These are phyloP conservation scores for Cygnus buccinator DNA, from an alignment of 2,113 vertebrate genomes.

Conservation along the genomic window DNA sequence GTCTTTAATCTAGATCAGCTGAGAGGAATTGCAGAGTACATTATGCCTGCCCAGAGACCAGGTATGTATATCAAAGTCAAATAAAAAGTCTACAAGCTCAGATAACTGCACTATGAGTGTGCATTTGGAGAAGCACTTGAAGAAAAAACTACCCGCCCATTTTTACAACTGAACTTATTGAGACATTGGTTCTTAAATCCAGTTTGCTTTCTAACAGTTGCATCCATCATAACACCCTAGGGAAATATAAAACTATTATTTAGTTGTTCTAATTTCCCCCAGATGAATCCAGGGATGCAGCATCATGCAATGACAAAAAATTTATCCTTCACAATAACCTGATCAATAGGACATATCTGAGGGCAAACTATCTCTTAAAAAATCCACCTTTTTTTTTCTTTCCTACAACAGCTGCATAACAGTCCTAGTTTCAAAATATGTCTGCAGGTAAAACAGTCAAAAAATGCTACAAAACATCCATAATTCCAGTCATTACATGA, in stretches of 20 bases:
- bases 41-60: not conserved
- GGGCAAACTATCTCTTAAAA: not conserved
- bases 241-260: not conserved
- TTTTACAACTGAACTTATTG: not conserved
- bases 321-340: not conserved
- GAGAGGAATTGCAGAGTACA: not conserved
- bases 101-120: not conserved
- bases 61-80: not conserved
- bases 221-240: not conserved
- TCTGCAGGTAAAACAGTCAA: not conserved
- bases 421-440: not conserved
- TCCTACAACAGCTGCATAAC: not conserved
- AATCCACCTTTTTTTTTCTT: not conserved
- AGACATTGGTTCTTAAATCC: not conserved
- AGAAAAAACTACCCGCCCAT: not conserved
- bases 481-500: not conserved
- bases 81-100: not conserved
- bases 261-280: not conserved
- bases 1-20: not conserved
- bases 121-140: not conserved
- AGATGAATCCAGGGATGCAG: not conserved
- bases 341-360: not conserved
- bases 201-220: conserved; percentile 2
- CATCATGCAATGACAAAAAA: not conserved
- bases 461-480: not conserved